Evolutionary conservation across 2,888 invertebrate species (phyloP).

Genomic region (Allophyes oxyacanthae): DNA sequence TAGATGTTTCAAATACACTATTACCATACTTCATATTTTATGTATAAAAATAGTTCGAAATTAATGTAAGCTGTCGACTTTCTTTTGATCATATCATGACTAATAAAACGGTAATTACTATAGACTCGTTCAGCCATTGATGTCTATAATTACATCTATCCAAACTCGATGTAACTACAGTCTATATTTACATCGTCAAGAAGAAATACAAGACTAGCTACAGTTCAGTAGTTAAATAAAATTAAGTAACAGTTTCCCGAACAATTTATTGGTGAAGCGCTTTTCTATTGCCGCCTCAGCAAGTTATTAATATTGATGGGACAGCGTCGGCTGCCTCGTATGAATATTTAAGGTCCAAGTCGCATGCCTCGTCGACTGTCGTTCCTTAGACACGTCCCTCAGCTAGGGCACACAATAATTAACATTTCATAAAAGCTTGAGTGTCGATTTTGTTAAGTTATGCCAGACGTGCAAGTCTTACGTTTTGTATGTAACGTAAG

Average conservation of each 20-base stretch:
- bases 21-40: slow-evolving; percentile 18
- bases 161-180: slow-evolving; percentile 13
- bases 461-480: slow-evolving; percentile 35
- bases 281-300: slow-evolving; percentile 71
- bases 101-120: slow-evolving; percentile 47
- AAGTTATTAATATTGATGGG: slow-evolving; percentile 80
- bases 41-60: slow-evolving; percentile 34
- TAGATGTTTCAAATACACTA: no score
- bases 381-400: slow-evolving; percentile 63
- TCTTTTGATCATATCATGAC: slow-evolving; percentile 50
- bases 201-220: slow-evolving; percentile 15
- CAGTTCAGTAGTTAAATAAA: slow-evolving; percentile 38
- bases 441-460: slow-evolving; percentile 40
- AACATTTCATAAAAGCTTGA: slow-evolving; percentile 50
- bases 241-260: slow-evolving; percentile 60
- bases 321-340: slow-evolving; percentile 68
- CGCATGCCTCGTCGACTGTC: slow-evolving; percentile 63
- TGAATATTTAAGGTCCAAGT: slow-evolving; percentile 77
- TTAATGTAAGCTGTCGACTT: slow-evolving; percentile 43
- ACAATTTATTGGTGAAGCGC: slow-evolving; percentile 66
- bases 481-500: slow-evolving; percentile 16
- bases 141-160: slow-evolving; percentile 40
- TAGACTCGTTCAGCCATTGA: slow-evolving; percentile 31
- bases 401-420: slow-evolving; percentile 54
- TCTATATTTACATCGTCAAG: slow-evolving; percentile 18